Base-by-base conservation (phyloP, 1,140 invertebrate genomes). In the Ylistrum balloti region DNA sequence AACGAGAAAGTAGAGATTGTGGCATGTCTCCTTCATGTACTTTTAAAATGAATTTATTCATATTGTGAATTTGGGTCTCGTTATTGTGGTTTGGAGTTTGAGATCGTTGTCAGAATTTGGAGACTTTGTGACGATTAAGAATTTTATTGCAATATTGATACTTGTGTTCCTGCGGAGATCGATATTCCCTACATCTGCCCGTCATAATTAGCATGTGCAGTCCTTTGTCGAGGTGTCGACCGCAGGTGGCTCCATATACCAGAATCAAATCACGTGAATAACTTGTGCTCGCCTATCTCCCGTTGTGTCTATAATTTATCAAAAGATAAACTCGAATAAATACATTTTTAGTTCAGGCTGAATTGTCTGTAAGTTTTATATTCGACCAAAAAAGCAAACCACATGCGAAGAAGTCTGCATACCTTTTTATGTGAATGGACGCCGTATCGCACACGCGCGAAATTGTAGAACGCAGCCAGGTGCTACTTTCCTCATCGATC, bases 201-300 rank as follows among this genome's bases (percentile, higher is more conserved):
- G 22, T 74, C 56, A 74, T 74, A 74, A 74, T 74, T 74, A 74
- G 56, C 56, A 74, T 74, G 56, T 74, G 56, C 56, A 74, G 56
- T 28, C 56, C 56, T 74, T 74, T 74, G 56, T 74, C 56, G 17
- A 7, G 22, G 9, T 74, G 56, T 74, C 56, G 56, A 74, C 56
- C 56, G 56, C 56, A 74, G 56, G 56, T 74, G 56, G 56, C 56
- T 28, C 56, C 22, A 5, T 74, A 28, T 74, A 74, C 56, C 56
- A 74, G 56, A 74, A 74, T 74, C 17, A 17, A 28, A 28, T 74
- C 56, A n/a, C 56, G 56, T 74, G 56, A 74, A 74, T 74, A 74
- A 28, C 56, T 28, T 74, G 56, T 74, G 56, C 17, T 74, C 56
- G 2, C 5, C 56, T 5, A 74, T 74, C n/a, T 17, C 56, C 56